Evolutionary conservation across 1,140 invertebrate genomes (phyloP), one percentile per base, ranked within the genome.

Genomic region (Dendrolimus punctatus): DNA sequence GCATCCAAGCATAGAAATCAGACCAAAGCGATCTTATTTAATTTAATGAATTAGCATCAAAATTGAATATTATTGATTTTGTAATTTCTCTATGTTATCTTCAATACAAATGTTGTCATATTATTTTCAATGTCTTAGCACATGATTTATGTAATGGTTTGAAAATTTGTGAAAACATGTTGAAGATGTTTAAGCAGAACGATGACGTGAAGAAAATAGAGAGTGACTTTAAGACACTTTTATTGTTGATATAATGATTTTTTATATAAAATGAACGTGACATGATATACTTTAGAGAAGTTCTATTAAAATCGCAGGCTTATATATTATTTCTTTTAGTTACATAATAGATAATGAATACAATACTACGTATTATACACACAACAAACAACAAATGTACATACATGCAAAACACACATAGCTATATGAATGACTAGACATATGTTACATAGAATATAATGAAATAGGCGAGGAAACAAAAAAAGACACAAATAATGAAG

Each of bases 1-100:
- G 63, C 73, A 74, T 55, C 78, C 80, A 85, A 86, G 80, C 80
- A 86, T 84, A 86, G 80, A 84, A 83, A 84, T 76, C 71, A 85
- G 77, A 82, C 74, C 76, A 81, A 68, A 10, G 68, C 71, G 66
- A 57, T 68, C 57, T 64, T 41, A 50, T 56, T 55, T 66, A 63
- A 60, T 39, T 42, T 42, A 7, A 42, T 42, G 4, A 42, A 42
- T 42, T 42, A n/a, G 41, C 41, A 42, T 42, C 7, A 4, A 42
- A 42, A 42, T 3, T 23, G 23, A 3, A 23, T 23, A 23, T 23
- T 23, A 23, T 23, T 23, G 23, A 23, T 2, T 23, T 23, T 23
- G 23, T 23, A 23, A 23, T 3, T 23, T 23, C 23, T 23, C 3
- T 23, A 23, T 10, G 39, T 54, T 10, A 38, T 39, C 8, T 23